Evolutionary conservation across 2,888 invertebrate species (phyloP).

Genomic region (Lamellibrachia columna): DNA sequence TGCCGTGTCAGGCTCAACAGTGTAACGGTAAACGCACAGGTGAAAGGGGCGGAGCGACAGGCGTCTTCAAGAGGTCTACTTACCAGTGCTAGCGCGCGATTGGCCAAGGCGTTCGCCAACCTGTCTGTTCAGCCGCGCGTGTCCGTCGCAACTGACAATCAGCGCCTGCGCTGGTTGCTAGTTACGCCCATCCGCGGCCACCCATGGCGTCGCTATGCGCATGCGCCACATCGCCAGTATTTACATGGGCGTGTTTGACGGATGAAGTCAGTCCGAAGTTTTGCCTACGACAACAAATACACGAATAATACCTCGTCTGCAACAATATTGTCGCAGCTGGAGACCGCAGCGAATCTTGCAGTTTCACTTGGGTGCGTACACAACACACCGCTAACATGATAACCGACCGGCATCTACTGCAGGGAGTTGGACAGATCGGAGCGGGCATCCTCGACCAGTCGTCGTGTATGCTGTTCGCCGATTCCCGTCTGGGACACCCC

Average conservation of each 20-base stretch:
- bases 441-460: neutral
- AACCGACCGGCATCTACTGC: slow-evolving; percentile 6
- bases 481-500: neutral
- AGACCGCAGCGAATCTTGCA: neutral
- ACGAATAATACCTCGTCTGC: neutral
- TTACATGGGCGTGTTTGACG: neutral
- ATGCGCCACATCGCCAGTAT: neutral
- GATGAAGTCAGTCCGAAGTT: neutral
- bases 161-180: slow-evolving; percentile 1
- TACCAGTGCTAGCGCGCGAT: neutral
- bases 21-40: neutral
- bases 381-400: neutral
- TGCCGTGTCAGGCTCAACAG: neutral
- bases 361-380: neutral
- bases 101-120: neutral
- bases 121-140: neutral
- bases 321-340: slow-evolving; percentile 3
- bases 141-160: neutral
- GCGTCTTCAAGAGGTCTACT: neutral
- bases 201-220: neutral
- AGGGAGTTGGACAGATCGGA: neutral
- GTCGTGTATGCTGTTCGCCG: neutral
- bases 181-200: neutral
- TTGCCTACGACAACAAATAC: slow-evolving; percentile 12
- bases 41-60: neutral